Evolutionary conservation across 2,797 vertebrate species (phyloP).

Genomic region (Leptodactylus fallax): DNA sequence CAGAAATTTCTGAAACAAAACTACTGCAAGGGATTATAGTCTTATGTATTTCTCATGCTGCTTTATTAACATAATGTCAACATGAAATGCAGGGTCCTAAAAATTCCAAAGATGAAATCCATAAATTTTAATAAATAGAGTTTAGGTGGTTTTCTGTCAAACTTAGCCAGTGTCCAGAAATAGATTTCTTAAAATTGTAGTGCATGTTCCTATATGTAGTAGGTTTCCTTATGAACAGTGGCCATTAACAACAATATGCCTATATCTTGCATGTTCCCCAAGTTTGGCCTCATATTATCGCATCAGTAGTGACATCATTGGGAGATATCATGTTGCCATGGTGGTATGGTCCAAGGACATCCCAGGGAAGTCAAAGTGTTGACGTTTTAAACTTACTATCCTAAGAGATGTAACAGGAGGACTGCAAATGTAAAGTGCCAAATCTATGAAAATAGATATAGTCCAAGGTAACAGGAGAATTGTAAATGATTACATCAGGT

Average conservation of each 20-base stretch:
- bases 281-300: background rate
- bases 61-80: background rate
- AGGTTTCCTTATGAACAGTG: too few species aligned
- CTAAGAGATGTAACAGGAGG: background rate
- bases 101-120: background rate
- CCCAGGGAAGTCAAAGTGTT: too few species aligned
- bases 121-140: background rate
- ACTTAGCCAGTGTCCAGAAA: background rate
- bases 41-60: background rate
- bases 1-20: too few species aligned
- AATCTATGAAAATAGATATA: background rate
- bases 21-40: too few species aligned
- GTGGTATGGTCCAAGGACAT: background rate
- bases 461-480: too few species aligned
- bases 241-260: too few species aligned
- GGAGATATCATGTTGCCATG: background rate
- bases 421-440: background rate
- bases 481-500: conserved; percentile 36
- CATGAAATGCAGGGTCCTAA: too few species aligned
- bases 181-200: background rate
- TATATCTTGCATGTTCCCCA: background rate
- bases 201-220: too few species aligned
- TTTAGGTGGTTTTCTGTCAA: background rate
- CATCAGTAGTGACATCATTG: background rate
- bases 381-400: background rate